A percentile compares a stretch with the other conserved stretches of the same genome.
These are phyloP conservation scores for Hypomesus transpacificus DNA, from an alignment of 2,113 vertebrate genomes.

Conservation along the genomic window DNA sequence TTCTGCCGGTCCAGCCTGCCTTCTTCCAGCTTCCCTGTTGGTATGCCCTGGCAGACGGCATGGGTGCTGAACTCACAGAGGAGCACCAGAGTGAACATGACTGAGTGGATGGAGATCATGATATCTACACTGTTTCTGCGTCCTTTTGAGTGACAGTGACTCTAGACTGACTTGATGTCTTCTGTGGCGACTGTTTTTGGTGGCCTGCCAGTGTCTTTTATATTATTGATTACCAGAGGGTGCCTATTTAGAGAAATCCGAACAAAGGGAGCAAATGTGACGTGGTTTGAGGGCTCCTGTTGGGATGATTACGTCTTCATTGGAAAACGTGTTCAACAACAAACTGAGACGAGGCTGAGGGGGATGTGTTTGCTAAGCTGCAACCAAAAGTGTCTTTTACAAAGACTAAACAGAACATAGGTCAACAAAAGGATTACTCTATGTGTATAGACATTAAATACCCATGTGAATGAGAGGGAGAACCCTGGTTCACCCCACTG, in stretches of 20 bases:
- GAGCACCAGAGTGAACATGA: conserved; percentile 77
- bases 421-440: conserved; percentile 33
- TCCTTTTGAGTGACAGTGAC: conserved; percentile 31
- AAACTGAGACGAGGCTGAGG: too few relatives aligned
- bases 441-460: conserved; percentile 25
- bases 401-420: background rate
- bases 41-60: conserved; percentile 68
- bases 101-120: conserved; percentile 66
- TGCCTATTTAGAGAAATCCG: background rate
- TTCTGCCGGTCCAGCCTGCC: conserved; percentile 57
- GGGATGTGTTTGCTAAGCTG: too few relatives aligned
- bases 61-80: conserved; percentile 75
- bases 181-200: background rate
- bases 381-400: conserved; percentile 8
- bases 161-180: background rate
- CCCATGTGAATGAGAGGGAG: conserved; percentile 14
- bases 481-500: conserved; percentile 14
- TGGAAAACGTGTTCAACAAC: conserved; percentile 9
- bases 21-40: conserved; percentile 70
- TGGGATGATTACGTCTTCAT: background rate
- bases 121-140: conserved; percentile 37
- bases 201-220: conserved; percentile 45
- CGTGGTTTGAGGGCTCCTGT: conserved; percentile 15
- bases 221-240: conserved; percentile 9
- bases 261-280: background rate